Base-by-base conservation (phyloP, 2,113 vertebrate species). In the Ophthalmolycus amberensis region DNA sequence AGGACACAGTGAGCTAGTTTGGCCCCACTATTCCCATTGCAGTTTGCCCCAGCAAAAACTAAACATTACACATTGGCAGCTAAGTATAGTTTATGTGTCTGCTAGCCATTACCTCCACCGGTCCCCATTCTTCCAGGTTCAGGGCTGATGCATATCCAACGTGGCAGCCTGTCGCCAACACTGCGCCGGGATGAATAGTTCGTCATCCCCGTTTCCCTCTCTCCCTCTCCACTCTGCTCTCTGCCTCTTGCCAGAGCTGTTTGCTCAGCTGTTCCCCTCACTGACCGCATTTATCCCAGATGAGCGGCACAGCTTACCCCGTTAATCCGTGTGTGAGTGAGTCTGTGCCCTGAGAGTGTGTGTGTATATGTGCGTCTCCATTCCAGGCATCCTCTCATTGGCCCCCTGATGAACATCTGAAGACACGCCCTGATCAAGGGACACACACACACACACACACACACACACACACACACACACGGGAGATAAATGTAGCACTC, bases 211-310 rank as follows among this genome's bases (percentile, higher is more conserved):
- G 85, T 88, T 54, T 52, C 76, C n/a, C 69, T 44, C 76, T 82
- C 77, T 80, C 34, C 68, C 86, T 83, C 85, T 66, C 75, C 38
- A 38, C 85, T 85, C 82, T 71, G 71, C 88, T 85, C 80, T 77
- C 86, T 83, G 77, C 76, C 90, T 91, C 90, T 82, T 86, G 82
- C 82, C 34, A 72, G 87, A 74, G 88, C 89, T 85, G 91, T 93
- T 91, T 93, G 91, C 89, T 92, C 94, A 91, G 93, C 93, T 91
- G 90, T 85, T 85, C 88, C 76, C 74, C 89, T 86, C 84, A 85
- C 91, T 89, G 84, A 92, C 88, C 87, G 67, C 92, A 90, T 94
- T 93, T 92, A 94, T 94, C 91, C 93, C 87, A 89, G 91, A 92
- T 91, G 91, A 93, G 85, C 77, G 75, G 77, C 67, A 20, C 90